Evolutionary conservation across 37 sponge, comb jelly and placozoan genomes (phyloP).

Genomic region (Cladorhizidae sp.): DNA sequence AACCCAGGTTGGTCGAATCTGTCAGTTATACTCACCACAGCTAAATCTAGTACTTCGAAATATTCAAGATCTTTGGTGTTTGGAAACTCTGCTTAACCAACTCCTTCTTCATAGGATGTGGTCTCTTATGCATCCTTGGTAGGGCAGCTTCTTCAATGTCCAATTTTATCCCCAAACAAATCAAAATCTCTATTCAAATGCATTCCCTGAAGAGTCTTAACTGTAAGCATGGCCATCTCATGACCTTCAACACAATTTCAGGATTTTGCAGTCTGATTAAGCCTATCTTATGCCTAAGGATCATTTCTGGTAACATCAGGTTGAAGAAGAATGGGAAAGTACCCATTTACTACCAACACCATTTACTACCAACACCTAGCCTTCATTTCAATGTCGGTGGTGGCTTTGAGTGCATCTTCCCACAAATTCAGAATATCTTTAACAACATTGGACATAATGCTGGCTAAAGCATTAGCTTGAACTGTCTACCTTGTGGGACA

Average conservation of each 20-base stretch:
- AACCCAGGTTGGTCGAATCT: constrained; percentile 76
- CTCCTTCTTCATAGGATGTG: constrained; percentile 66
- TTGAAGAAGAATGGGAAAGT: constrained; percentile 61
- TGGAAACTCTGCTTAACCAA: constrained; percentile 38
- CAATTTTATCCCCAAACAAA: constrained; percentile 71
- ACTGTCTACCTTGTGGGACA: constrained; percentile 79
- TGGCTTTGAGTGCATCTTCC: constrained; percentile 39
- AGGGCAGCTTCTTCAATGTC: constrained; percentile 67
- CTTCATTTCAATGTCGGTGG: constrained; percentile 70
- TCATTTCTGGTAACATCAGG: constrained; percentile 55
- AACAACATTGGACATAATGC: constrained; percentile 67
- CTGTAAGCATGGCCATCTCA: constrained; percentile 68
- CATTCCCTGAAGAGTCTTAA: constrained; percentile 61
- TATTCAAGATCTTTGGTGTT: constrained; percentile 35
- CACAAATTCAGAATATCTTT: constrained; percentile 57
- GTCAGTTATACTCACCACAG: constrained; percentile 35
- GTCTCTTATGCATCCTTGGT: constrained; percentile 59
- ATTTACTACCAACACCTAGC: constrained; percentile 69
- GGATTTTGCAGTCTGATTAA: constrained; percentile 74
- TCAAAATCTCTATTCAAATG: constrained; percentile 53
- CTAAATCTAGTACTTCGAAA: constrained; percentile 69
- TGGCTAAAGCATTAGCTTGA: constrained; percentile 53
- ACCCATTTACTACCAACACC: constrained; percentile 65
- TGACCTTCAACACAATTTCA: constrained; percentile 73
- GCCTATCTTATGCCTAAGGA: constrained; percentile 76